Percentiles rank a stretch among this genome's conserved stretches.
Conservation (phyloP, 1,140 invertebrate genomes). For the Aricia agestis region DNA sequence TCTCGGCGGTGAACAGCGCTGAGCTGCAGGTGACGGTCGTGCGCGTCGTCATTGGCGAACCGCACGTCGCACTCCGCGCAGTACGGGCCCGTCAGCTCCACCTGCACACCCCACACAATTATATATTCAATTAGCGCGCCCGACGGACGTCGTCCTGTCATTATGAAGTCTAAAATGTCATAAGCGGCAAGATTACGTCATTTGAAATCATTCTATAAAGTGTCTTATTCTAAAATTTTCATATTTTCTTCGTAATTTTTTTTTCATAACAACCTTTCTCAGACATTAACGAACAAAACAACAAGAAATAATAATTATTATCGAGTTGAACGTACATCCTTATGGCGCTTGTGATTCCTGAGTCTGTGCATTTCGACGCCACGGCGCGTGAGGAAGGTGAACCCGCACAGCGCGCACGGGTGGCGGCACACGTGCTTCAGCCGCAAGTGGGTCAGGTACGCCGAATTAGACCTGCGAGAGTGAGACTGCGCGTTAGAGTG, state of each 20-base stretch:
- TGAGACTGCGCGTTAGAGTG: too few species aligned
- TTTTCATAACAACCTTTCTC: too few species aligned
- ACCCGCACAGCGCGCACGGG: constrained; percentile 52
- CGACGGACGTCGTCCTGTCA: not conserved
- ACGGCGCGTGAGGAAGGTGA: constrained; percentile 50
- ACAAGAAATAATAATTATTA: too few species aligned
- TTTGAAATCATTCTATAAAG: too few species aligned
- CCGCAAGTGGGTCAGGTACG: constrained; percentile 50
- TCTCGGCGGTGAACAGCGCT: constrained; percentile 45
- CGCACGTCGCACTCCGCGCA: constrained; percentile 50
- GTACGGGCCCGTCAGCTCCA: constrained; percentile 50
- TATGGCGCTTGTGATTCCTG: constrained; percentile 45
- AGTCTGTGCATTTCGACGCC: constrained; percentile 53
- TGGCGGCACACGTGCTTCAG: constrained; percentile 54
- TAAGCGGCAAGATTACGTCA: not conserved
- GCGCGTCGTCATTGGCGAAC: constrained; percentile 45
- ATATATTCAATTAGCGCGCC: not conserved
- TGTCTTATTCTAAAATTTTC: too few species aligned
- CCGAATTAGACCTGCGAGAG: constrained; percentile 29
- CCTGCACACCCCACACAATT: constrained; percentile 30
- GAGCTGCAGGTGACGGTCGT: constrained; percentile 44
- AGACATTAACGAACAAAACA: too few species aligned
- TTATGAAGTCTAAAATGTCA: not conserved
- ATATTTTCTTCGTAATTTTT: too few species aligned
- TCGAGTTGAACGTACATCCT: constrained; percentile 23